These are phyloP conservation scores for Paedocypris sp. DNA, from an alignment of 2,113 vertebrate species.

Conservation along the genomic window DNA sequence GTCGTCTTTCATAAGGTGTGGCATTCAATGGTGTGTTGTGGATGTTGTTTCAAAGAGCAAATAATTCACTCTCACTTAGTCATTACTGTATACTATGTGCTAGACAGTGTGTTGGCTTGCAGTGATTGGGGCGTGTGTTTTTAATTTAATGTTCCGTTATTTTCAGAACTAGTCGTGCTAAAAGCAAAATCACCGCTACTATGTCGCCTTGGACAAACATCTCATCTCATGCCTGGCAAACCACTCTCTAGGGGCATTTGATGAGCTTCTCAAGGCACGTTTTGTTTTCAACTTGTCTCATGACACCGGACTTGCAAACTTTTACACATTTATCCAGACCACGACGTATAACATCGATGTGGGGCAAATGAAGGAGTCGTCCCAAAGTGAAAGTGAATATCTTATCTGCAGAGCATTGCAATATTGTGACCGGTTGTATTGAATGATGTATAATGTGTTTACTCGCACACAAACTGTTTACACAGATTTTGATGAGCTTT, in stretches of 20 bases:
- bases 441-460: too few species aligned
- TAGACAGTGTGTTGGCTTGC: background rate
- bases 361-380: constrained; percentile 29
- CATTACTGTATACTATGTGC: too few species aligned
- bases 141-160: constrained; percentile 4
- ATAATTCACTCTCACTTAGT: background rate
- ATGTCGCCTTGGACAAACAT: constrained; percentile 18
- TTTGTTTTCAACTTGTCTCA: constrained; percentile 28
- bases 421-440: too few species aligned
- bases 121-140: background rate
- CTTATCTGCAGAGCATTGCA: too few species aligned
- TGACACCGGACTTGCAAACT: constrained; percentile 1
- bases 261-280: constrained; percentile 23
- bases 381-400: constrained; percentile 27
- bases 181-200: constrained; percentile 23
- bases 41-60: background rate
- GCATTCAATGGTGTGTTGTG: background rate
- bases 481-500: too few species aligned
- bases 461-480: too few species aligned
- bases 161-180: constrained; percentile 22
- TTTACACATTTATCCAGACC: constrained; percentile 32
- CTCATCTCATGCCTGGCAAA: constrained; percentile 26
- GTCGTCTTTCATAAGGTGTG: constrained; percentile 31
- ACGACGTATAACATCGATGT: constrained; percentile 32
- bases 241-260: constrained; percentile 7